Evolutionary conservation across 2,113 vertebrate genomes (phyloP), one percentile per base, ranked within the genome.

Genomic region (Laticauda colubrina): DNA sequence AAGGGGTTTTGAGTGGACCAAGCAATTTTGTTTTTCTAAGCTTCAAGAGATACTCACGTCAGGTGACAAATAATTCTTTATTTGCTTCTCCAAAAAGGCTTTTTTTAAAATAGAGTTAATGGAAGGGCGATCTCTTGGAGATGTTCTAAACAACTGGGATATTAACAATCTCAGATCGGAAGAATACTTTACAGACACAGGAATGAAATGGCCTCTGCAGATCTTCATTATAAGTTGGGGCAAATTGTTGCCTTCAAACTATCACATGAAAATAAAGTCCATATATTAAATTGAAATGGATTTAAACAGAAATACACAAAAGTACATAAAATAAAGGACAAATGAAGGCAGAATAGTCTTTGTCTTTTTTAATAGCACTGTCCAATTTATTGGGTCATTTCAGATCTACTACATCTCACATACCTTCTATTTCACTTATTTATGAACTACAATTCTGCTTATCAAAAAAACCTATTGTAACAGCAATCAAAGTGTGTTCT

Each of bases 161-260:
- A 99, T 61, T 92, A 99, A 96, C 88, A 97, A 94, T 87, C 95
- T 97, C 0, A 99, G 96, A 3, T 99, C 97, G 1, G 89, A 95
- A 0, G 98, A 98, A 96, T 98, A 99, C 86, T 92, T 97, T 23
- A 95, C 45, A 21, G 98, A 97, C 4, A 99, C 91, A 0, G 98
- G 98, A 18, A 89, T 96, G 94, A 98, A 98, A 94, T 24, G 95
- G 11, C 98, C 99, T 95, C 97, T 98, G 95, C 99, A 99, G 96
- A 99, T 99, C 94, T 97, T 98, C 96, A 98, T 94, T 94, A 99
- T 97, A 96, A 99, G 96, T 94, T 99, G 98, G 51, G 96, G 97
- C 94, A 99, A 96, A 94, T 95, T 98, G 94, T 94, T 97, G 92
- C 97, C 98, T 93, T 99, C 98, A 97, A 99, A 99, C 98, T 99